These are phyloP conservation scores for Caretta caretta DNA, from an alignment of 2,113 vertebrate genomes.

Conservation along the genomic window DNA sequence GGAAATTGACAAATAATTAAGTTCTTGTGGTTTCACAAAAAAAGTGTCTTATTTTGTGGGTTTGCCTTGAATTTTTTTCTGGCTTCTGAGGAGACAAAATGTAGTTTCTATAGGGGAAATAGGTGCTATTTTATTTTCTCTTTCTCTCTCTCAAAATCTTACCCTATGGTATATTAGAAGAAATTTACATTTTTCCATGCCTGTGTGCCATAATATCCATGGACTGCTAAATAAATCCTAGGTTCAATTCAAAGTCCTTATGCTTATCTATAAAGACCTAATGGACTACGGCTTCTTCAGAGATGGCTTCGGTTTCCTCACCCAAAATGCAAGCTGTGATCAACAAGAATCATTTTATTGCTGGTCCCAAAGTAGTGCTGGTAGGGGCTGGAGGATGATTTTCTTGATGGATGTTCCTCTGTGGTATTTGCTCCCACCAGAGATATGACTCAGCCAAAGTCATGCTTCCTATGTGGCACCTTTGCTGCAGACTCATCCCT, in stretches of 20 bases:
- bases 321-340: neutral
- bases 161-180: neutral
- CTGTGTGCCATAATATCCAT: neutral
- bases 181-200: neutral
- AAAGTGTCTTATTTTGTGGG: neutral
- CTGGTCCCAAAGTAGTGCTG: neutral
- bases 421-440: neutral
- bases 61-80: neutral
- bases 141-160: neutral
- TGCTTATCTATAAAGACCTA: neutral
- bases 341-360: neutral
- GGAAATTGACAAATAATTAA: neutral
- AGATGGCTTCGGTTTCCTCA: neutral
- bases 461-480: neutral
- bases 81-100: neutral
- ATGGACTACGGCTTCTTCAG: neutral
- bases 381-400: neutral
- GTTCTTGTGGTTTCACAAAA: accelerated
- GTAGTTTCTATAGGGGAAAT: neutral
- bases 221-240: neutral
- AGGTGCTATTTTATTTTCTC: accelerated
- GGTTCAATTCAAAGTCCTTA: neutral
- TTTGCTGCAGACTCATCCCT: neutral
- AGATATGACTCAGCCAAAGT: neutral
- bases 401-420: neutral